A percentile compares a stretch with the other conserved stretches of the same genome.
These are phyloP conservation scores for Galerucella pusilla DNA, from an alignment of 2,888 invertebrate species.

Conservation along the genomic window DNA sequence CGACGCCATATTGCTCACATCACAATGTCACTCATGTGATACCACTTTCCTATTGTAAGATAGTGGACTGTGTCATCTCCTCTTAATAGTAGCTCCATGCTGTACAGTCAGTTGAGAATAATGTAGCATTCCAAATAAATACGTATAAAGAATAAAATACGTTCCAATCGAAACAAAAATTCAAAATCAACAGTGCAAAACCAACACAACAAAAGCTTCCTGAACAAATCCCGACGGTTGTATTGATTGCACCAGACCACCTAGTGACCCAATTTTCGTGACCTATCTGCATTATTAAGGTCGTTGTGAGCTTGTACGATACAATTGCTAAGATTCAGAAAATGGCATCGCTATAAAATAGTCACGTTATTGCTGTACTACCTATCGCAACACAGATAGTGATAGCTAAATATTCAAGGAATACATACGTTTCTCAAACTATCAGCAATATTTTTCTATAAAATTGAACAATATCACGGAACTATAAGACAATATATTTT, in stretches of 20 bases:
- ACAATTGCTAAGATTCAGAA: neutral
- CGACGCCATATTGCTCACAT: too few species aligned
- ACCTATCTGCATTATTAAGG: slow-evolving; percentile 8
- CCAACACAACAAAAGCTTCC: neutral
- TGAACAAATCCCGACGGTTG: neutral
- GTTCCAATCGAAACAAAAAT: neutral
- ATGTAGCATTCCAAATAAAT: neutral
- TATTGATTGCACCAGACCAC: slow-evolving; percentile 16
- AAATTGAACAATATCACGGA: too few species aligned
- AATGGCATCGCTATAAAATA: neutral
- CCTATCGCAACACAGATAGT: too few species aligned
- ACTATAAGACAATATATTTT: too few species aligned
- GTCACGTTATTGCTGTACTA: neutral
- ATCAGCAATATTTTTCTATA: too few species aligned
- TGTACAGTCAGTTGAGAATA: too few species aligned
- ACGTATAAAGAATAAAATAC: neutral
- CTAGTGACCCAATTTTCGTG: slow-evolving; percentile 21
- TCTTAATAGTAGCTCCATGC: too few species aligned
- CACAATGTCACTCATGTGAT: too few species aligned
- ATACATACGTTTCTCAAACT: too few species aligned
- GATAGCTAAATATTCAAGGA: too few species aligned
- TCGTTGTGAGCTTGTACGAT: neutral
- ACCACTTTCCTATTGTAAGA: too few species aligned
- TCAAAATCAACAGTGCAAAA: neutral
- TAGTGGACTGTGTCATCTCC: too few species aligned